Evolutionary conservation across 2,797 vertebrate genomes (phyloP).

Genomic region (Poecilia wingei): DNA sequence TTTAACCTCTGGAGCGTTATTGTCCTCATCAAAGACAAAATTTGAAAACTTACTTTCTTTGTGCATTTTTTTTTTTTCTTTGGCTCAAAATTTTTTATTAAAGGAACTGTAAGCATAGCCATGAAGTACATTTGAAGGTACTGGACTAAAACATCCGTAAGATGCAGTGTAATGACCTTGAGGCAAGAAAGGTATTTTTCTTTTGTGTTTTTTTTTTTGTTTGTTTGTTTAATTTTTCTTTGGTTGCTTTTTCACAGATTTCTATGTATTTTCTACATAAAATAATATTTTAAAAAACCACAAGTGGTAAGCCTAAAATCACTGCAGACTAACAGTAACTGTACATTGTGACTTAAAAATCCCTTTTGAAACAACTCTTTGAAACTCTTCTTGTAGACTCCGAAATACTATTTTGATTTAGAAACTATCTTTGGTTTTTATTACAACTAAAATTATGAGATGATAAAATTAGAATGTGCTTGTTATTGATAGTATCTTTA

Average conservation of each 20-base stretch:
- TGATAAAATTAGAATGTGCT: neutral
- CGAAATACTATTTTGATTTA: neutral
- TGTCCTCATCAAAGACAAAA: conserved; percentile 63
- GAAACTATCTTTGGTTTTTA: neutral
- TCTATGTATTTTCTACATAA: neutral
- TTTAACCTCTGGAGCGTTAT: conserved; percentile 67
- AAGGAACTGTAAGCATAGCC: conserved; percentile 17
- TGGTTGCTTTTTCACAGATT: neutral
- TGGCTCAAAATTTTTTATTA: conserved; percentile 10
- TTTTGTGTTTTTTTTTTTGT: neutral
- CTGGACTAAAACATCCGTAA: neutral
- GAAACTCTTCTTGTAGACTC: neutral
- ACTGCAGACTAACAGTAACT: neutral
- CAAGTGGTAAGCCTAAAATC: neutral
- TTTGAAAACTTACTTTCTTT: conserved; percentile 58
- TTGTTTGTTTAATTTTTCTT: neutral
- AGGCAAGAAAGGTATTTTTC: conserved; percentile 3
- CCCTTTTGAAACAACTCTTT: neutral
- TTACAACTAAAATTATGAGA: neutral
- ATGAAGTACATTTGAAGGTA: neutral
- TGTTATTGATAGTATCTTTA: neutral
- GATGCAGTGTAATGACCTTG: neutral
- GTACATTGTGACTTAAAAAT: neutral
- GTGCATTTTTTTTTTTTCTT: conserved; percentile 13
- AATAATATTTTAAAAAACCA: neutral